These are phyloP conservation scores for Corythaeola cristata DNA, from an alignment of 2,113 vertebrate species.

Conservation along the genomic window DNA sequence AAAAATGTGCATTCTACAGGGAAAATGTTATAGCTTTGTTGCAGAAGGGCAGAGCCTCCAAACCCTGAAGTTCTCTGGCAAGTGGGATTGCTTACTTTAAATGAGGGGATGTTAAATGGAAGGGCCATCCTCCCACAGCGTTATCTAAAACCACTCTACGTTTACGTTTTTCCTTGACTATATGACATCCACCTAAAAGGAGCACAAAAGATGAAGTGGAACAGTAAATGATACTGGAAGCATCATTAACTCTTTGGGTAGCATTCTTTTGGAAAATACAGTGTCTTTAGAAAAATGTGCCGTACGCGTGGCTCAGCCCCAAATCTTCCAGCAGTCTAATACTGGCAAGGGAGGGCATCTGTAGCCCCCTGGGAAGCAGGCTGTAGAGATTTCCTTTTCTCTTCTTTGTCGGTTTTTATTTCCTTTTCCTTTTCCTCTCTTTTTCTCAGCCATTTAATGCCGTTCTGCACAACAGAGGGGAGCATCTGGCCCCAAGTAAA, in stretches of 20 bases:
- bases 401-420: slow-evolving; percentile 40
- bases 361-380: neutral
- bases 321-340: neutral
- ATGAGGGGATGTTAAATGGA: neutral
- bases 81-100: neutral
- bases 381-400: slow-evolving; percentile 31
- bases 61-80: neutral
- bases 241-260: neutral
- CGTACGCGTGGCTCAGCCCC: neutral
- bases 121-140: neutral
- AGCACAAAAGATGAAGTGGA: neutral
- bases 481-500: slow-evolving; percentile 64
- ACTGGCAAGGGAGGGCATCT: neutral
- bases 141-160: neutral
- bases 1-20: neutral
- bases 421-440: slow-evolving; percentile 52
- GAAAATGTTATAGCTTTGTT: neutral
- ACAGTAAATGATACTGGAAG: neutral
- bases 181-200: neutral
- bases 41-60: neutral
- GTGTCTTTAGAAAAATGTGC: neutral
- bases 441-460: slow-evolving; percentile 38
- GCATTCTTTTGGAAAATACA: neutral
- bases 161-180: neutral
- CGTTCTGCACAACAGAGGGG: neutral